phyloP scores from a whole-genome alignment of 2,113 vertebrate species.

The Pteronura brasiliensis region DNA sequence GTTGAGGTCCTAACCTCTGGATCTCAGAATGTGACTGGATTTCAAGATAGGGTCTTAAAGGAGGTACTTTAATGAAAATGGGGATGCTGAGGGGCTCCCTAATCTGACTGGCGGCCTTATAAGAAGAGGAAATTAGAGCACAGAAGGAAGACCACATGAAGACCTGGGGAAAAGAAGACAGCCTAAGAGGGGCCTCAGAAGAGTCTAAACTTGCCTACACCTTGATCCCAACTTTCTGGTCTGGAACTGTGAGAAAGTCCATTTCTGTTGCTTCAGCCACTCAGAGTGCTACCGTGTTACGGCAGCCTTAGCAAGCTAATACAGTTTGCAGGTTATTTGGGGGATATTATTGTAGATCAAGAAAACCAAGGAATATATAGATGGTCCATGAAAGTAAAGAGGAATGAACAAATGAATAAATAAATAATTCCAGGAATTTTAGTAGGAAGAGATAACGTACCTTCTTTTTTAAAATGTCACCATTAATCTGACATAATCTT shows the following conservation, averaged over 20 bases:
- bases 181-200: neutral
- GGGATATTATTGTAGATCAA: neutral
- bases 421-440: neutral
- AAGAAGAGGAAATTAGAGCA: no score
- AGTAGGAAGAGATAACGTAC: neutral
- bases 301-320: accelerated
- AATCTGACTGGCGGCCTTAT: neutral
- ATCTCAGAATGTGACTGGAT: neutral
- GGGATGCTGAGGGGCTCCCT: accelerated
- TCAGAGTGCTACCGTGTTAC: accelerated
- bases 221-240: neutral
- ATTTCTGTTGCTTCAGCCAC: neutral
- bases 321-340: neutral
- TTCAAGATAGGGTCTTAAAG: neutral
- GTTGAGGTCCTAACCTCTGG: neutral
- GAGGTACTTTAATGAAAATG: neutral
- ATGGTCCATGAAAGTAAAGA: neutral
- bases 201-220: accelerated
- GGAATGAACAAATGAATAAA: neutral
- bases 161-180: neutral
- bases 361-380: no score
- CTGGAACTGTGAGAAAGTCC: neutral
- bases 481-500: neutral
- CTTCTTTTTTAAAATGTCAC: neutral
- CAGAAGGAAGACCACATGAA: no score